A percentile compares a stretch with the other conserved stretches of the same genome.
Evolutionary conservation across 2,888 invertebrate species (phyloP).

Genomic region (Platynereis dumerilii): DNA sequence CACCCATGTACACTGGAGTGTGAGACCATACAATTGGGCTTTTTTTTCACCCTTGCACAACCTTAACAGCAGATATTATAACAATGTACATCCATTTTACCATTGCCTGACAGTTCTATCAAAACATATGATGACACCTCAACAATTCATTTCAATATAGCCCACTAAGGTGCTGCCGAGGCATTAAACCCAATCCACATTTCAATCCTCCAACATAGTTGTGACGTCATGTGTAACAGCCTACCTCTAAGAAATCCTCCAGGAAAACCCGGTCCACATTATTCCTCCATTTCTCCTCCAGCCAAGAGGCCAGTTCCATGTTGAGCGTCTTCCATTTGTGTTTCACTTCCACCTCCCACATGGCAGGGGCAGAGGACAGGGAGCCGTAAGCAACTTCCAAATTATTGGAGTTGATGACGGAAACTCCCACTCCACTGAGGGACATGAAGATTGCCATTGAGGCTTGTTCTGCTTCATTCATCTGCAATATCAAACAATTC

Average conservation of each 20-base stretch:
- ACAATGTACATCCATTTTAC: no score
- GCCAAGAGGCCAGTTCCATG: constrained; percentile 79
- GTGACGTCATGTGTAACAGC: no score
- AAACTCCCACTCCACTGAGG: constrained; percentile 73
- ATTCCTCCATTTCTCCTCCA: constrained; percentile 79
- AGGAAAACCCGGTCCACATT: constrained; percentile 76
- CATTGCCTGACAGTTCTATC: no score
- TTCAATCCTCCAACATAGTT: no score
- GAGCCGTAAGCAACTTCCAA: constrained; percentile 75
- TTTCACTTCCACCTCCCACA: constrained; percentile 83
- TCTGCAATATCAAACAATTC: constrained; percentile 36
- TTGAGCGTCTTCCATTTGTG: constrained; percentile 81
- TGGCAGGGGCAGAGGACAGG: constrained; percentile 74
- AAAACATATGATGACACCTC: no score
- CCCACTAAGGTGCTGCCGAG: no score
- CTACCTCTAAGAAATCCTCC: constrained; percentile 76
- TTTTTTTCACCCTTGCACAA: no score
- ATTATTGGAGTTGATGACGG: constrained; percentile 65
- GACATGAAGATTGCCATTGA: constrained; percentile 75
- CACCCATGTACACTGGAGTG: no score
- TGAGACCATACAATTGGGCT: no score
- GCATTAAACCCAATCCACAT: no score
- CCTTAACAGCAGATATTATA: no score
- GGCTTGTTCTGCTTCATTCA: constrained; percentile 70
- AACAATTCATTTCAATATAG: no score